Conservation (phyloP, 2,888 invertebrate species). For the Melanotus villosus region DNA sequence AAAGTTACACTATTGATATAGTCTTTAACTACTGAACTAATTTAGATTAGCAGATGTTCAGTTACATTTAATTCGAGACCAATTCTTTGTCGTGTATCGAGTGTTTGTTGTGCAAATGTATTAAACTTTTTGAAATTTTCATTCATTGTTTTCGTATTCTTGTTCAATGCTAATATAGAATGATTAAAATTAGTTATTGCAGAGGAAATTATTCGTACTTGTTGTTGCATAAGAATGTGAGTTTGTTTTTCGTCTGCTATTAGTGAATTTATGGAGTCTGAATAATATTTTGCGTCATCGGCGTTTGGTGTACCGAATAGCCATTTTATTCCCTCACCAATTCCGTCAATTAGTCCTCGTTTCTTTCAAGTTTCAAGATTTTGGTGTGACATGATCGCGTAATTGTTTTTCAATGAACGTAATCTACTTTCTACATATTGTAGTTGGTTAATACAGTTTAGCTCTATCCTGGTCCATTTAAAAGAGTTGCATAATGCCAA, state of each 20-base stretch:
- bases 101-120: background rate
- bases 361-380: background rate
- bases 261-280: slow-evolving; percentile 42
- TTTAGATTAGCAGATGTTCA: background rate
- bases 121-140: background rate
- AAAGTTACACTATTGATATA: background rate
- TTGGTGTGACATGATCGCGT: too few species aligned
- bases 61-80: background rate
- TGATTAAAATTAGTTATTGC: slow-evolving; percentile 51
- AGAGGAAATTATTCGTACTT: slow-evolving; percentile 50
- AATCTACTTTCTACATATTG: too few species aligned
- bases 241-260: slow-evolving; percentile 44
- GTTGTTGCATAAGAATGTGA: slow-evolving; percentile 50
- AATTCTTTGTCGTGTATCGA: background rate
- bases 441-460: too few species aligned
- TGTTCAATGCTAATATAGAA: slow-evolving; percentile 42
- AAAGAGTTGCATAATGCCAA: too few species aligned
- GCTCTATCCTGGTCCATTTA: too few species aligned
- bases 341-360: too few species aligned
- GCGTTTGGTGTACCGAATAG: slow-evolving; percentile 50
- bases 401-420: too few species aligned
- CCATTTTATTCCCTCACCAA: slow-evolving; percentile 9
- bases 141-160: slow-evolving; percentile 23
- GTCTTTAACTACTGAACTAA: background rate
- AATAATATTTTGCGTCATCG: slow-evolving; percentile 48